Conservation (phyloP, 2,797 vertebrate genomes). For the Coregonus ussuriensis region DNA sequence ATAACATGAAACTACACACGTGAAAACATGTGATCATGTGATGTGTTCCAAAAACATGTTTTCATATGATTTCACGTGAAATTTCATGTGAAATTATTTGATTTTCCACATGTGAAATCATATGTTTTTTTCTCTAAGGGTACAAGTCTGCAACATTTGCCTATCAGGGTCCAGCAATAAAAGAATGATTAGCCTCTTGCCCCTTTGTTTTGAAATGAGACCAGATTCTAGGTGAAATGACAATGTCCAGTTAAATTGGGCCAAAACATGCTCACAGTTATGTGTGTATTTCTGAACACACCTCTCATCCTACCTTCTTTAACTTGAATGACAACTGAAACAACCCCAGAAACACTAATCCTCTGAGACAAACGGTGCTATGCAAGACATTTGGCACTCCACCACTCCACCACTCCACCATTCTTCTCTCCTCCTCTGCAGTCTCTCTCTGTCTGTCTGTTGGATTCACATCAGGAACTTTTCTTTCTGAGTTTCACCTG, state of each 20-base stretch:
- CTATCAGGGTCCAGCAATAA: conserved; percentile 20
- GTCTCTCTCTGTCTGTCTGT: conserved; percentile 51
- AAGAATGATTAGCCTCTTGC: neutral
- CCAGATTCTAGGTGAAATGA: too few relatives aligned
- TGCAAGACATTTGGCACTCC: conserved; percentile 34
- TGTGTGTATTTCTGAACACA: neutral
- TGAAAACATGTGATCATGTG: too few relatives aligned
- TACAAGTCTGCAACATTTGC: conserved; percentile 35
- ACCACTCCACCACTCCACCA: conserved; percentile 4
- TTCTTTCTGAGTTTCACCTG: conserved; percentile 53
- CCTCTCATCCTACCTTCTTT: conserved; percentile 14
- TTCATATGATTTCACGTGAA: too few relatives aligned
- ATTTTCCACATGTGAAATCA: too few relatives aligned
- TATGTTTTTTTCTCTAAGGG: too few relatives aligned
- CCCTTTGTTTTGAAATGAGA: neutral
- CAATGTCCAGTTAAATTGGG: neutral
- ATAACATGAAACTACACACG: too few relatives aligned
- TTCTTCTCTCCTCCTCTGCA: conserved; percentile 45
- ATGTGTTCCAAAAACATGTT: too few relatives aligned
- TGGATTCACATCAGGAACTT: conserved; percentile 65
- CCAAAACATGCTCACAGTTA: neutral
- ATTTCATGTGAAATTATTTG: too few relatives aligned
- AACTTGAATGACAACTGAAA: conserved; percentile 33
- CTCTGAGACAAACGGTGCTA: conserved; percentile 32
- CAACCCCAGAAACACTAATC: conserved; percentile 37